Percentiles rank a stretch among this genome's conserved stretches.
These are phyloP conservation scores for Cyclophora albipunctata DNA, from an alignment of 2,888 invertebrate species.

Conservation along the genomic window DNA sequence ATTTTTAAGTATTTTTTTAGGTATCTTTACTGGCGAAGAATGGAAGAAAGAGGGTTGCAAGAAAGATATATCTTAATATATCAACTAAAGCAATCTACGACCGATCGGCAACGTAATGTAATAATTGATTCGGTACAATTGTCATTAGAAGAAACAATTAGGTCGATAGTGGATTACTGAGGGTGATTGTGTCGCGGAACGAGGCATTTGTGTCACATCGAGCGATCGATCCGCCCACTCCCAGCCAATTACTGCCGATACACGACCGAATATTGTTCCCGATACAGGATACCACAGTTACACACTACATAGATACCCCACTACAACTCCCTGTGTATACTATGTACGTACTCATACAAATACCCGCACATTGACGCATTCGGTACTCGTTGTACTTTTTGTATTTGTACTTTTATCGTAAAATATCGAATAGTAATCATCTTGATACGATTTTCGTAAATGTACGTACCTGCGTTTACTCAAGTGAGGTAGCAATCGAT, in stretches of 20 bases:
- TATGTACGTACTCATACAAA: too few species aligned
- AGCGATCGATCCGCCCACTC: constrained; percentile 62
- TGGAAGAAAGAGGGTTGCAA: too few species aligned
- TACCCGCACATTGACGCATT: too few species aligned
- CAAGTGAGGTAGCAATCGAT: background rate
- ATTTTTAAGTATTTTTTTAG: too few species aligned
- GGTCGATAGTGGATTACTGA: constrained; percentile 62
- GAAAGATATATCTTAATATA: too few species aligned
- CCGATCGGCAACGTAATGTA: constrained; percentile 39
- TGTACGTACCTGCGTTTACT: too few species aligned
- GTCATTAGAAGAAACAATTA: constrained; percentile 67
- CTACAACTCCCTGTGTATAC: background rate
- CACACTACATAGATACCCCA: background rate
- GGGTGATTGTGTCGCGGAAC: constrained; percentile 59
- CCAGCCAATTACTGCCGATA: constrained; percentile 63
- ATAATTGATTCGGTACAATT: constrained; percentile 51
- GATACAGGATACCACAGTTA: constrained; percentile 26
- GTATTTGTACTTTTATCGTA: too few species aligned
- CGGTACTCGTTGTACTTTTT: too few species aligned
- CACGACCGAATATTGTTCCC: constrained; percentile 63
- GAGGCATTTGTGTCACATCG: constrained; percentile 65
- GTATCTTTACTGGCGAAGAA: too few species aligned
- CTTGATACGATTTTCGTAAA: too few species aligned
- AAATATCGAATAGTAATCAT: too few species aligned
- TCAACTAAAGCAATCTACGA: constrained; percentile 26